Percentiles rank a stretch among this genome's conserved stretches.
These are phyloP conservation scores for Celastrina argiolus DNA, from an alignment of 2,888 invertebrate genomes.

Conservation along the genomic window DNA sequence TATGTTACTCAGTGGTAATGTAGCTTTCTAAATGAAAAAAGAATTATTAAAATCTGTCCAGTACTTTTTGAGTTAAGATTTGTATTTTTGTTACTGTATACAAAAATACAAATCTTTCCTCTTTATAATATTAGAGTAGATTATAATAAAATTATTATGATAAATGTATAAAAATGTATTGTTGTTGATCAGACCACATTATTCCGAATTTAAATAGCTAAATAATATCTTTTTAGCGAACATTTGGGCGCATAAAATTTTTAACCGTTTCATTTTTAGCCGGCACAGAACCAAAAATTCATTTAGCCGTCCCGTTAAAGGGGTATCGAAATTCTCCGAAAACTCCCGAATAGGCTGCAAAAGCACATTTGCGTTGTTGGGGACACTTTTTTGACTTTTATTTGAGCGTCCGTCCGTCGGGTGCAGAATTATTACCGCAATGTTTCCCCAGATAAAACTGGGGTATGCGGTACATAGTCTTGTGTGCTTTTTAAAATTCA, in stretches of 20 bases:
- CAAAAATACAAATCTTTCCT: too few relatives aligned
- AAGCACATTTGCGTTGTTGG: constrained; percentile 33
- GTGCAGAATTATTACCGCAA: constrained; percentile 42
- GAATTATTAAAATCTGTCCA: too few relatives aligned
- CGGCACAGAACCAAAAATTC: constrained; percentile 26
- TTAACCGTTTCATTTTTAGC: neutral
- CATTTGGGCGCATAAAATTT: neutral
- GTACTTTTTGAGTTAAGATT: too few relatives aligned
- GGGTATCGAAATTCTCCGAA: constrained; percentile 29
- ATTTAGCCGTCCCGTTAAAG: constrained; percentile 32
- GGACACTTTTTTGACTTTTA: constrained; percentile 39
- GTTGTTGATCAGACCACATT: too few relatives aligned
- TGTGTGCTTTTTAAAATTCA: constrained; percentile 42
- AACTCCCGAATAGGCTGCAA: constrained; percentile 30
- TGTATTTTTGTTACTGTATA: too few relatives aligned
- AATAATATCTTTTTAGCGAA: neutral
- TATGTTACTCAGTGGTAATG: too few relatives aligned
- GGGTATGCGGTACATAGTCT: constrained; percentile 36
- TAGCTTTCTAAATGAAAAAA: too few relatives aligned
- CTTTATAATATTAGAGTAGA: too few relatives aligned
- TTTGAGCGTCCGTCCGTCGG: constrained; percentile 35
- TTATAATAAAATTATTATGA: too few relatives aligned
- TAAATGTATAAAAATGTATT: too few relatives aligned
- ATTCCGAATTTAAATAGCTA: too few relatives aligned
- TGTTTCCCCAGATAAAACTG: constrained; percentile 42